Percentiles rank a stretch among this genome's conserved stretches.
Conservation (phyloP, 1,140 invertebrate species). For the Asobara japonica region DNA sequence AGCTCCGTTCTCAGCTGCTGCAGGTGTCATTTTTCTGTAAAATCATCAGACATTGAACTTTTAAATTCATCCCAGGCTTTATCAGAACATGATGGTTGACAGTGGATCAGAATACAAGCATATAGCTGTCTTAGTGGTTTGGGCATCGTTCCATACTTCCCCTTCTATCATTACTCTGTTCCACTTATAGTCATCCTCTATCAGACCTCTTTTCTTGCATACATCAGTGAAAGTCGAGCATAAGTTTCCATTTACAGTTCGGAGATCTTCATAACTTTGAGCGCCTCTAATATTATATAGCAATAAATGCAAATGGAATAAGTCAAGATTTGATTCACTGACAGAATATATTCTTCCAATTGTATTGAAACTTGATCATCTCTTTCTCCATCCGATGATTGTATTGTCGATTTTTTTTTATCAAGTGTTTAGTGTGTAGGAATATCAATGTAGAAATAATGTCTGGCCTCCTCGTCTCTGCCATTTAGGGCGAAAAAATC, state of each 20-base stretch:
- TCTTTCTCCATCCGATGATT: not conserved
- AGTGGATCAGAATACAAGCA: no score
- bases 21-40: not conserved
- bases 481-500: not conserved
- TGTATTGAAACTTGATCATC: not conserved
- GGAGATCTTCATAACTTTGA: not conserved
- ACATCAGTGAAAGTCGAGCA: not conserved
- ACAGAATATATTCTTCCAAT: not conserved
- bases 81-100: no score
- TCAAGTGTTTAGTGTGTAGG: not conserved
- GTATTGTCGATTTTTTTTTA: no score
- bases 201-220: not conserved
- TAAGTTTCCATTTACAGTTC: not conserved
- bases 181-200: not conserved
- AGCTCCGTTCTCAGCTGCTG: not conserved
- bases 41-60: conserved; percentile 21
- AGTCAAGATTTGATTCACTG: not conserved
- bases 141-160: not conserved
- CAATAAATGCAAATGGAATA: not conserved
- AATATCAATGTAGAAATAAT: not conserved
- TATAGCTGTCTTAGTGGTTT: no score
- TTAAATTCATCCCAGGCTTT: no score
- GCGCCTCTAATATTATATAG: not conserved
- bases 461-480: not conserved
- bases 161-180: not conserved